phyloP scores from a whole-genome alignment of 2,888 invertebrate genomes.

The Pharmacophagus antenor region DNA sequence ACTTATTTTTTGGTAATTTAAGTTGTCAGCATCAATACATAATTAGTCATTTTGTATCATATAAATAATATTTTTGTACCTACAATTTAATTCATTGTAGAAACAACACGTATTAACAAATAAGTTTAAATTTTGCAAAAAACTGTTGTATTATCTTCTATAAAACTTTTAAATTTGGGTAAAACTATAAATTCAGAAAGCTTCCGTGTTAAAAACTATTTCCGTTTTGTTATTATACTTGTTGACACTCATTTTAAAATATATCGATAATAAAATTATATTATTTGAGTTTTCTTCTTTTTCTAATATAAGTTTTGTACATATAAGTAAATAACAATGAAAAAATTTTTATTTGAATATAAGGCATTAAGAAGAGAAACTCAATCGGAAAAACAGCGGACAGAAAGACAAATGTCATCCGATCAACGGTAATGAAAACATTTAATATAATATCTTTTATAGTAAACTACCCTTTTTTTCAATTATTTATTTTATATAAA shows the following conservation, averaged over 20 bases:
- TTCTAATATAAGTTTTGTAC: slow-evolving; percentile 20
- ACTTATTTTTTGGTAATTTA: neutral
- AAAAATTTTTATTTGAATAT: slow-evolving; percentile 70
- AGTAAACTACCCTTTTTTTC: slow-evolving; percentile 43
- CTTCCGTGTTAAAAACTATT: neutral
- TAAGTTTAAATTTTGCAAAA: neutral
- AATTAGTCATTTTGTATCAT: neutral
- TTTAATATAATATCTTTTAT: slow-evolving; percentile 23
- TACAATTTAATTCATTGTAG: neutral
- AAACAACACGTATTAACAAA: neutral
- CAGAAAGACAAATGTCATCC: slow-evolving; percentile 47
- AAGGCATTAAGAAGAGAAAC: slow-evolving; percentile 54
- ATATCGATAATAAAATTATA: neutral
- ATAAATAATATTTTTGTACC: neutral
- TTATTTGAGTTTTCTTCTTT: neutral
- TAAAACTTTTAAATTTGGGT: neutral
- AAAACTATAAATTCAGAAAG: neutral
- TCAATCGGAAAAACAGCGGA: neutral
- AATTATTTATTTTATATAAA: slow-evolving; percentile 4
- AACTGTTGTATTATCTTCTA: neutral
- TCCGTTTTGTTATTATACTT: slow-evolving; percentile 12
- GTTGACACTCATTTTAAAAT: slow-evolving; percentile 8
- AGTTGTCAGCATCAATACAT: neutral
- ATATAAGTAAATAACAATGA: slow-evolving; percentile 45
- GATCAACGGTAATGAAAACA: slow-evolving; percentile 42